Evolutionary conservation across 1,140 invertebrate genomes (phyloP), one percentile per base, ranked within the genome.

Genomic region (Drosophila lini): DNA sequence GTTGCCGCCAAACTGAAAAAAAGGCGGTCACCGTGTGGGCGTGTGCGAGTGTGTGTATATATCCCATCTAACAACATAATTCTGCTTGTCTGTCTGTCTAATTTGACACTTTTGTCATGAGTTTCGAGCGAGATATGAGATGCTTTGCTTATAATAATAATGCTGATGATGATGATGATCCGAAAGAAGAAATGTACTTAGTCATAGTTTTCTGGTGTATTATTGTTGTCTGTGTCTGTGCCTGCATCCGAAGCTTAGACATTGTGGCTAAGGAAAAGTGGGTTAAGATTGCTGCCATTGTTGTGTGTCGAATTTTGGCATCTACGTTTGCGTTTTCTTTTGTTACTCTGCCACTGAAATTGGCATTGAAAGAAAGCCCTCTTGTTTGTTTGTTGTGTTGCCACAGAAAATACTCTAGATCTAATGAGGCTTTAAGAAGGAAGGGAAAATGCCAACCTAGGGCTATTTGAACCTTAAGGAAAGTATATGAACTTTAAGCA

Each of bases 1-100:
- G 31, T 60, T 57, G 55, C 22, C 61, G 56, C 40, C 47, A 40
- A 36, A 32, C 34, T 15, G 16, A 56, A 57, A 48, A 53, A 53
- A 76, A 76, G 74, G 74, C 74, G 74, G 74, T 53, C 74, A 76
- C 19, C 28, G 38, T 40, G 74, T 61, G 74, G 74, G 74, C 60
- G 68, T 73, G 38, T 48, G n/a, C 11, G 10, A 11, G 16, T 19
- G 25, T 31, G n/a, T 5, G 15, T 32, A 32, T 55, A 22, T 22
- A 36, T 53, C 11, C n/a, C 58, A 48, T 34, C 53, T 10, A 75
- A 62, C 55, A 68, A 59, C 71, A 76, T 52, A 69, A 60, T 52
- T 56, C 64, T 69, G 73, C 36, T 68, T 77, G 63, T 78, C 74
- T 62, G 44, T 42, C 75, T 61, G 63, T 65, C 62, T 69, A 57